These are phyloP conservation scores for Sarcophaga variegata DNA, from an alignment of 2,888 invertebrate species.

Conservation along the genomic window DNA sequence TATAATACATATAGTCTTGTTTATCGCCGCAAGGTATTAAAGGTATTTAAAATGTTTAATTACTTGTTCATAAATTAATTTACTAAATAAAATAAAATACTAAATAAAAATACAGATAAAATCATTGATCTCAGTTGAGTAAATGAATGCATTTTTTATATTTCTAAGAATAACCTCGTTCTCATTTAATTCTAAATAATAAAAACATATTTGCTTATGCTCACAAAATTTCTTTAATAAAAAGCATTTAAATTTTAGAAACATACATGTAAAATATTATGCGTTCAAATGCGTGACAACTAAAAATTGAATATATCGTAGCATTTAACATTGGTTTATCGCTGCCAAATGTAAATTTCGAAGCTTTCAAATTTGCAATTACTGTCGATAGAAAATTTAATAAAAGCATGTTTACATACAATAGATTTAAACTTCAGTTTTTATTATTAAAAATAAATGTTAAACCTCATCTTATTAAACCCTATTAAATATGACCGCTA, in stretches of 20 bases:
- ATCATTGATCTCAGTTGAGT: slow-evolving; percentile 22
- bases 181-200: background rate
- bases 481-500: too few species aligned
- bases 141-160: slow-evolving; percentile 17
- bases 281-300: background rate
- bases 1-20: background rate
- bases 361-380: background rate
- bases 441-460: too few species aligned
- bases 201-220: background rate
- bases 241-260: background rate
- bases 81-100: background rate
- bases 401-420: too few species aligned
- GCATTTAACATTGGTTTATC: background rate
- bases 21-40: background rate
- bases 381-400: too few species aligned
- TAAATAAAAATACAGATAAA: background rate
- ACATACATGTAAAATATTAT: background rate
- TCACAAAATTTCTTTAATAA: background rate
- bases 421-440: too few species aligned
- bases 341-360: background rate
- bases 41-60: background rate
- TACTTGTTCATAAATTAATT: background rate
- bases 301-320: background rate
- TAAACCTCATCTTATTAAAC: too few species aligned
- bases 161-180: slow-evolving; percentile 4